phyloP scores from a whole-genome alignment of 2,888 invertebrate genomes.

The Prenolepis imparis region DNA sequence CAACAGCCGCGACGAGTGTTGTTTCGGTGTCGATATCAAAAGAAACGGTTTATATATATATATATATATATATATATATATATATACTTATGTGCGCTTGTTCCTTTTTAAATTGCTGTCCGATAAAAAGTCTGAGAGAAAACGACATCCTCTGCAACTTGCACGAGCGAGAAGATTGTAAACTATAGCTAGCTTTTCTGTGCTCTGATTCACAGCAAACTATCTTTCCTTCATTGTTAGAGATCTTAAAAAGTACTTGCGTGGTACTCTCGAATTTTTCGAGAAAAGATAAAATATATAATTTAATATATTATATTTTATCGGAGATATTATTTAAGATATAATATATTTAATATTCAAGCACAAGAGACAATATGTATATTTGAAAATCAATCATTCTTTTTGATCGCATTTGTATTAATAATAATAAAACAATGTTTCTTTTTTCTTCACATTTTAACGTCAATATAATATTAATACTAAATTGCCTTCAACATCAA shows the following conservation, averaged over 20 bases:
- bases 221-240: not conserved
- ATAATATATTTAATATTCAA: not conserved
- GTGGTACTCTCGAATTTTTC: not conserved
- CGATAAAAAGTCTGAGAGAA: slow-evolving; percentile 9
- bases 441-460: not conserved
- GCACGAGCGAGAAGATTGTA: not conserved
- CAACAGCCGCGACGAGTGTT: slow-evolving; percentile 36
- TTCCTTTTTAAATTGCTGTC: slow-evolving; percentile 19
- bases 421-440: not conserved
- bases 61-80: not conserved
- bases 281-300: not conserved
- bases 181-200: not conserved
- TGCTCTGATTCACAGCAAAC: not conserved
- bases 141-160: slow-evolving; percentile 24
- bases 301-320: not conserved
- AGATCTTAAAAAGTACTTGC: not conserved
- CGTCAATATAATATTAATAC: not conserved
- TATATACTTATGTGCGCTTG: not conserved
- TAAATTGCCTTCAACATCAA: not conserved
- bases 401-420: not conserved
- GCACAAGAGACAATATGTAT: not conserved
- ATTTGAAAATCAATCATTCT: not conserved
- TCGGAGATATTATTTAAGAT: not conserved
- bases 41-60: slow-evolving; percentile 17
- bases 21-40: slow-evolving; percentile 31